phyloP scores from a whole-genome alignment of 2,113 vertebrate species.

The Psephotus haematonotus region DNA sequence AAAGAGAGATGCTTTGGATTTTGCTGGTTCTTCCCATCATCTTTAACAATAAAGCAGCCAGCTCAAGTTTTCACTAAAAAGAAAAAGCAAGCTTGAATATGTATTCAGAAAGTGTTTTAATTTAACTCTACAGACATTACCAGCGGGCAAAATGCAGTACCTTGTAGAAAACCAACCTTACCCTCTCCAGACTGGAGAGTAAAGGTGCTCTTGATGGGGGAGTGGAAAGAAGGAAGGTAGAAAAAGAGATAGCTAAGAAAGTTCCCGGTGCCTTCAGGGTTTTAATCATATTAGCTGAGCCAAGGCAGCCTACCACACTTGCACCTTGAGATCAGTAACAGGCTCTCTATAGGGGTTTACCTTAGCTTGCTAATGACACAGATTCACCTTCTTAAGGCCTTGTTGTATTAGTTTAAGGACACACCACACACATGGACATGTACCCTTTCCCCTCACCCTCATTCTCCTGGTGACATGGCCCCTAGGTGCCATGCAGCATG shows the following conservation, averaged over 20 bases:
- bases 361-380: background rate
- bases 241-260: background rate
- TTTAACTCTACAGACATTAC: background rate
- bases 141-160: background rate
- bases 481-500: fast-evolving
- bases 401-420: background rate
- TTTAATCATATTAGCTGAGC: background rate
- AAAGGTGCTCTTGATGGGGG: background rate
- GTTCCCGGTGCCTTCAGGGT: background rate
- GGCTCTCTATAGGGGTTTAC: background rate
- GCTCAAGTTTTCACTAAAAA: background rate
- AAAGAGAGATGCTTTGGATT: background rate
- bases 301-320: background rate
- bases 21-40: background rate
- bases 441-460: background rate
- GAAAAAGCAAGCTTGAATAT: background rate
- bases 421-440: fast-evolving
- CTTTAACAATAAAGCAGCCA: background rate
- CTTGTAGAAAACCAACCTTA: background rate
- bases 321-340: background rate
- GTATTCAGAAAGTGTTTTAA: background rate
- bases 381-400: background rate
- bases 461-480: background rate
- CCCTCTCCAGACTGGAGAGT: background rate
- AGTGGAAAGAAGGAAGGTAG: background rate